Evolutionary conservation across 2,888 invertebrate species (phyloP), one percentile per base, ranked within the genome.

Genomic region (Trileptium ribeirensis): DNA sequence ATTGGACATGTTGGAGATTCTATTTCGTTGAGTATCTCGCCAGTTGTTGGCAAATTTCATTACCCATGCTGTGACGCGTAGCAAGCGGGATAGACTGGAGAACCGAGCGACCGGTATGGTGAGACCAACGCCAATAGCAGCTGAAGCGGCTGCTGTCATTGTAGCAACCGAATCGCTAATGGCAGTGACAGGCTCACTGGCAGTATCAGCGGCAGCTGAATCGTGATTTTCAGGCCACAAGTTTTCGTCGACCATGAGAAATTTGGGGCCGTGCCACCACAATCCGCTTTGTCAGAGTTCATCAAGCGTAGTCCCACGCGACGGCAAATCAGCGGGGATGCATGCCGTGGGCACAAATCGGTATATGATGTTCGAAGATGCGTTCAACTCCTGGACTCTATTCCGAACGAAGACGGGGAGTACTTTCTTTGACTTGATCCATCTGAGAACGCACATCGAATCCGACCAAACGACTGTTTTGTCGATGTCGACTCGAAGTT

Each of bases 261-360:
- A 51, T 51, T 51, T 8, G 24, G 51, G 51, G 51, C 51, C 51
- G 24, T 51, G 51, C 51, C 51, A 51, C 51, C 51, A 51, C 24
- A 51, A 24, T 24, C 51, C 24, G 51, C 24, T 51, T 51, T 51
- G 51, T 51, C 51, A 24, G 24, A 51, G 51, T 24, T 8, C 51
- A 24, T 51, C 51, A 51, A 51, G 51, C 51, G 51, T 51, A 24
- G 24, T 24, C 51, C 51, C 51, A 24, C 51, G 51, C 24, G 51
- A 15, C 24, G 51, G 51, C 24, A 51, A 51, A 51, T 51, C 51
- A 51, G 51, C 87, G 0, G 87, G 86, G 81, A 87, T 87, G 0
- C 84, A 82, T 34, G 83, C 70, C 0, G 85, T 82, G 51, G 51
- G 51, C 8, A 51, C 51, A 51, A 51, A 51, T 51, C 51, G 51